phyloP scores from a whole-genome alignment of 2,888 invertebrate genomes.

The Drosophila anomelani region DNA sequence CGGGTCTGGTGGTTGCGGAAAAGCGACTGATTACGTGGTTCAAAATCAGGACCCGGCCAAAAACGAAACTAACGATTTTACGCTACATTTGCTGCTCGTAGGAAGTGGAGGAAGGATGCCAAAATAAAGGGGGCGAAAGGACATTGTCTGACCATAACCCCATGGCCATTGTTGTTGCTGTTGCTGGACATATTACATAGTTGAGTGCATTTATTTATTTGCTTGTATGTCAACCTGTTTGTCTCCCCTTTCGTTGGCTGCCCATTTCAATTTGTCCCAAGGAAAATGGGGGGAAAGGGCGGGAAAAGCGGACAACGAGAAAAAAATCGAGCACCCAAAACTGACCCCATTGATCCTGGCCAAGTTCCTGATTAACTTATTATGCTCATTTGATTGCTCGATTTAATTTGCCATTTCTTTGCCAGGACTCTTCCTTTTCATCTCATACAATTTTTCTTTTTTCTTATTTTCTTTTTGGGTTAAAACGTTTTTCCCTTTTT shows the following conservation, averaged over 20 bases:
- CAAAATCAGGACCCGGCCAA: conserved; percentile 49
- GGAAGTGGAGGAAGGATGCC: conserved; percentile 42
- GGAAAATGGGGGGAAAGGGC: background rate
- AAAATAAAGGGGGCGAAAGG: background rate
- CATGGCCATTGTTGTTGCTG: conserved; percentile 41
- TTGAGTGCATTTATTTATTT: conserved; percentile 79
- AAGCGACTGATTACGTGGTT: conserved; percentile 64
- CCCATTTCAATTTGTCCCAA: conserved; percentile 77
- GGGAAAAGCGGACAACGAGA: background rate
- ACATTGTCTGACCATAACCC: conserved; percentile 68
- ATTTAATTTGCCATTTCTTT: conserved; percentile 74
- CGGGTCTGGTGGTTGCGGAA: conserved; percentile 16
- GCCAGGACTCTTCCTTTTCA: conserved; percentile 19
- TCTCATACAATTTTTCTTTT: conserved; percentile 9
- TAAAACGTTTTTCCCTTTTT: conserved; percentile 25
- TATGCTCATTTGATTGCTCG: conserved; percentile 79
- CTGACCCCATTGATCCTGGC: conserved; percentile 49
- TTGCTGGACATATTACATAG: conserved; percentile 74
- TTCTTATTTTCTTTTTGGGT: conserved; percentile 13
- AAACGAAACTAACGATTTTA: conserved; percentile 74
- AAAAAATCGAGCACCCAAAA: conserved; percentile 21
- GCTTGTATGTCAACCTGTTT: conserved; percentile 73
- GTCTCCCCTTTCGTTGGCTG: conserved; percentile 54
- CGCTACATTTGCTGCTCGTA: conserved; percentile 75
- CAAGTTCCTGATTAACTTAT: conserved; percentile 76